These are phyloP conservation scores for Epinotia ramella DNA, from an alignment of 2,888 invertebrate species.

Conservation along the genomic window DNA sequence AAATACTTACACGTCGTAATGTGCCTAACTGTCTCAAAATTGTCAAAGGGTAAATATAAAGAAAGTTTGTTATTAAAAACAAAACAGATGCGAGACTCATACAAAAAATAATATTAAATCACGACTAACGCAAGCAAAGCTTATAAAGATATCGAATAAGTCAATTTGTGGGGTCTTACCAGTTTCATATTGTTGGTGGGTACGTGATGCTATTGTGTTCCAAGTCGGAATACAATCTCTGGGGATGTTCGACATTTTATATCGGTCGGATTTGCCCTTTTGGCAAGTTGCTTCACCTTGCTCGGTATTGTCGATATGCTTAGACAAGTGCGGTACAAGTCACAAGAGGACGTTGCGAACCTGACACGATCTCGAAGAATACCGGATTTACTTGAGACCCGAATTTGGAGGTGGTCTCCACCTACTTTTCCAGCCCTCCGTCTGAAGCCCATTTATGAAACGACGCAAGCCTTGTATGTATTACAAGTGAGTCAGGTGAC, in stretches of 20 bases:
- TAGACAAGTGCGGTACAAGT: constrained; percentile 62
- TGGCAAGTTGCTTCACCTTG: constrained; percentile 79
- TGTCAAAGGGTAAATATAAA: not conserved
- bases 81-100: not conserved
- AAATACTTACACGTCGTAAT: not conserved
- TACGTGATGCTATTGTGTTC: constrained; percentile 61
- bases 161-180: constrained; percentile 62
- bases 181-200: constrained; percentile 65
- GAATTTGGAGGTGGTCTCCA: not conserved
- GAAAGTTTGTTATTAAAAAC: not conserved
- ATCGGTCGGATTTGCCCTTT: constrained; percentile 79
- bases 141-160: constrained; percentile 21
- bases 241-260: constrained; percentile 79
- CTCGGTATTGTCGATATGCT: constrained; percentile 72
- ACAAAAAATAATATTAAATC: not conserved
- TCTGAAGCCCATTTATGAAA: not conserved
- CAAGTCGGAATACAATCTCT: constrained; percentile 66
- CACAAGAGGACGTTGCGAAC: constrained; percentile 51
- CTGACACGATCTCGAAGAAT: not conserved
- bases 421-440: no score
- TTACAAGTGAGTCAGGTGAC: no score
- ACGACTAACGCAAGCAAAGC: constrained; percentile 22
- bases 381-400: not conserved
- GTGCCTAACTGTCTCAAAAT: not conserved
- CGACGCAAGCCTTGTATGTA: not conserved